A percentile compares a stretch with the other conserved stretches of the same genome.
Conservation (phyloP, 2,797 vertebrate genomes). For the Tolypeutes matacus region DNA sequence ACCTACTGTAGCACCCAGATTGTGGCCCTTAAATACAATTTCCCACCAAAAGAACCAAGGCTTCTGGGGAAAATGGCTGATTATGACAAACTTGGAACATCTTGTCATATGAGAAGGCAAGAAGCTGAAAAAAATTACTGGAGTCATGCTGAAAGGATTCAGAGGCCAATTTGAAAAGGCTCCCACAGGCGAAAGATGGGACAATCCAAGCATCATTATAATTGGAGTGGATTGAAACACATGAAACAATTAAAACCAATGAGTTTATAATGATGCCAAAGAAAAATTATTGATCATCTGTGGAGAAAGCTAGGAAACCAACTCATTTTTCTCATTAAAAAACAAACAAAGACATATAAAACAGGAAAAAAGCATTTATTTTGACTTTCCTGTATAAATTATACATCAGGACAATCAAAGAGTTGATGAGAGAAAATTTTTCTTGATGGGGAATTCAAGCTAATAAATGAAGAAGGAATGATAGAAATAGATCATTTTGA, state of each 20-base stretch:
- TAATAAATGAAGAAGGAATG: slow-evolving; percentile 52
- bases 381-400: too few relatives aligned
- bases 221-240: neutral
- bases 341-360: neutral
- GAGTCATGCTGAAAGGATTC: neutral
- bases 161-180: neutral
- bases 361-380: slow-evolving; percentile 21
- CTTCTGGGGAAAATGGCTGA: neutral
- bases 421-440: neutral
- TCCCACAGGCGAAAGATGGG: neutral
- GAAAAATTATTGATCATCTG: slow-evolving; percentile 14
- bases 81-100: neutral
- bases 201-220: neutral
- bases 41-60: neutral
- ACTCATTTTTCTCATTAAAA: neutral
- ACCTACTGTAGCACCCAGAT: neutral
- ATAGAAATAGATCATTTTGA: neutral
- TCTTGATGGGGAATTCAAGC: neutral
- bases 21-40: slow-evolving; percentile 10
- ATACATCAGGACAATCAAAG: neutral
- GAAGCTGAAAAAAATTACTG: neutral
- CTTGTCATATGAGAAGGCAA: neutral
- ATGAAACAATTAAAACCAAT: neutral
- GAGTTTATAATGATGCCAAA: neutral
- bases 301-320: neutral